Evolutionary conservation across 2,113 vertebrate genomes (phyloP), one percentile per base, ranked within the genome.

Genomic region (Eurypyga helias): DNA sequence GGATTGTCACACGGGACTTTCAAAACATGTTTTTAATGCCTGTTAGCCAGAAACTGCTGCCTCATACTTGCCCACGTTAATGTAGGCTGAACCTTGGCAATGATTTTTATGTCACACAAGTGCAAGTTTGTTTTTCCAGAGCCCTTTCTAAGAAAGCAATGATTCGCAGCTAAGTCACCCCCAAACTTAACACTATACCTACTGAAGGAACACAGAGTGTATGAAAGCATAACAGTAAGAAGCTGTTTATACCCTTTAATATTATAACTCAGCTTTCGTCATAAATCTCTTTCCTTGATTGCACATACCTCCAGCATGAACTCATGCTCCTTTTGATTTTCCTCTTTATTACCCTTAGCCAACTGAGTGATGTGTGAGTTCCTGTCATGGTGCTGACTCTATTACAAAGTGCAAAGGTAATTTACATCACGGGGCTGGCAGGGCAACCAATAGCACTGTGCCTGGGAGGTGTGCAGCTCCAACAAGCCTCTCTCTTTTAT

Each of bases 351-450:
- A 97, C 96, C 89, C 94, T 97, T 83, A 95, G 96, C 93, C 97
- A 95, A 96, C 97, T 96, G 97, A 98, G 98, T 98, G 98, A 97
- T 96, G 93, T 96, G 95, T 98, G 98, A 98, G 97, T 94, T 97
- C 97, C 96, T 98, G 97, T 98, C 98, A 98, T 65, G 93, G 81
- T 97, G 94, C 98, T 98, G 97, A 98, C 97, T 98, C 95, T 95
- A 96, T 98, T 98, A 98, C 97, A 98, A 98, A 98, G 96, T 98
- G 97, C 93, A 97, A 98, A 97, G 93, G 96, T 94, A 98, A 98
- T 97, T 97, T 97, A 97, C 95, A 97, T 96, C 93, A 67, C 12
- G 1, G 77, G 82, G 73, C 65, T 97, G 93, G 58, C 91, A 80
- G 82, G 84, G 61, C 43, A 92, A 80, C 96, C 93, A 95, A 97